Evolutionary conservation across 2,113 vertebrate genomes (phyloP).

Genomic region (Thunnus thynnus): DNA sequence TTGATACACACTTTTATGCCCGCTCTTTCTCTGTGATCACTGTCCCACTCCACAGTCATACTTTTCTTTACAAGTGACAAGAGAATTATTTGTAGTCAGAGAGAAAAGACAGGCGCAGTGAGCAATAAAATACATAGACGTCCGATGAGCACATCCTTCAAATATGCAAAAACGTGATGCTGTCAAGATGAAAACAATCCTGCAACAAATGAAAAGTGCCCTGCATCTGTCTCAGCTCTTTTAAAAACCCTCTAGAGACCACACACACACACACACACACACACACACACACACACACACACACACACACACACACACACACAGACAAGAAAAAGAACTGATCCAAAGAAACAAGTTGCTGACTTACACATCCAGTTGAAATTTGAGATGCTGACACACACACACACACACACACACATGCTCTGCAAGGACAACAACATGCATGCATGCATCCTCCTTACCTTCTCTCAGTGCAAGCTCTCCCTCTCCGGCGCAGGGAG

Average conservation of each 20-base stretch:
- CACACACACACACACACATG: conserved; percentile 29
- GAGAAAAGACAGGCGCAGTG: conserved; percentile 3
- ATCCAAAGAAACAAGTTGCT: conserved; percentile 69
- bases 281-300: conserved; percentile 25
- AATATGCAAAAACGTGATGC: conserved; percentile 18
- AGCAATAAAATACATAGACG: not conserved
- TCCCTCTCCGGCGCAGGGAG: conserved; percentile 71
- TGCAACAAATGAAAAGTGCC: conserved; percentile 58
- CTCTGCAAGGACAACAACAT: conserved; percentile 69
- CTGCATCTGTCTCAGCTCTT: conserved; percentile 36
- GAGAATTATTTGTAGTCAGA: conserved; percentile 1
- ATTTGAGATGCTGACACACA: conserved; percentile 52
- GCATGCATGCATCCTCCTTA: conserved; percentile 70
- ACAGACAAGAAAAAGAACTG: conserved; percentile 29
- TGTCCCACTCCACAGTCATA: conserved; percentile 1
- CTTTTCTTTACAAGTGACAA: conserved; percentile 28
- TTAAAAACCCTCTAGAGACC: conserved; percentile 20
- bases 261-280: conserved; percentile 11
- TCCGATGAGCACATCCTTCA: conserved; percentile 17
- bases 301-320: conserved; percentile 17
- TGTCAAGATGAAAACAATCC: conserved; percentile 25
- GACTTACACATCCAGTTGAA: conserved; percentile 60
- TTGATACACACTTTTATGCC: not conserved
- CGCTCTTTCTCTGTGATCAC: conserved; percentile 2
- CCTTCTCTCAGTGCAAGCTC: conserved; percentile 70